These are phyloP conservation scores for Vidua chalybeata DNA, from an alignment of 2,113 vertebrate genomes.

Conservation along the genomic window DNA sequence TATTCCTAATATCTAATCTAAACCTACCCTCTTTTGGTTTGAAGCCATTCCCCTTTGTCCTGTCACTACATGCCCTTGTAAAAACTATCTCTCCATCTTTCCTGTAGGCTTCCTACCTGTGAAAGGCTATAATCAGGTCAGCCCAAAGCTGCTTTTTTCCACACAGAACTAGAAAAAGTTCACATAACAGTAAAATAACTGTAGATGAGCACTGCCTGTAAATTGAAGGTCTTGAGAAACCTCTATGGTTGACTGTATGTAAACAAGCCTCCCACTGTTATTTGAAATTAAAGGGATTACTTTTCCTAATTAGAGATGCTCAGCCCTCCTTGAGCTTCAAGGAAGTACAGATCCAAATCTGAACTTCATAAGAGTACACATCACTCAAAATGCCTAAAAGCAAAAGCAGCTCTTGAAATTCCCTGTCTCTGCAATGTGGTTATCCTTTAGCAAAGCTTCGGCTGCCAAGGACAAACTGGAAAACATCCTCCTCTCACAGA, in stretches of 20 bases:
- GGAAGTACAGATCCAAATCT: neutral
- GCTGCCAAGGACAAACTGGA: constrained; percentile 47
- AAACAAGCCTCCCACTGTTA: neutral
- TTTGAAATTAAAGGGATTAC: neutral
- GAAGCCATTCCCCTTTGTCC: neutral
- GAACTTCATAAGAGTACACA: neutral
- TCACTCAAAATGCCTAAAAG: neutral
- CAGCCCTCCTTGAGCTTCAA: neutral
- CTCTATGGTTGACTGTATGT: neutral
- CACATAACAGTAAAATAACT: neutral
- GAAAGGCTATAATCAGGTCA: neutral
- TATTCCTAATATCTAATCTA: neutral
- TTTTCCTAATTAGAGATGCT: neutral
- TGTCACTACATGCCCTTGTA: neutral
- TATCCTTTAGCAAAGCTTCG: neutral
- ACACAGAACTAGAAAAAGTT: neutral
- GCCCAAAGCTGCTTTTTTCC: neutral
- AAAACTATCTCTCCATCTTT: neutral
- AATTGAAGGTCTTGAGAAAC: neutral
- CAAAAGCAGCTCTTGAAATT: neutral
- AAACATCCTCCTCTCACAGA: constrained; percentile 51
- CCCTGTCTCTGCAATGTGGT: neutral
- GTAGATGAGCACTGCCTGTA: neutral
- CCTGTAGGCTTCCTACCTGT: neutral
- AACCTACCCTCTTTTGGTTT: neutral